These are phyloP conservation scores for Ferrisia virgata DNA, from an alignment of 2,888 invertebrate genomes.

Conservation along the genomic window DNA sequence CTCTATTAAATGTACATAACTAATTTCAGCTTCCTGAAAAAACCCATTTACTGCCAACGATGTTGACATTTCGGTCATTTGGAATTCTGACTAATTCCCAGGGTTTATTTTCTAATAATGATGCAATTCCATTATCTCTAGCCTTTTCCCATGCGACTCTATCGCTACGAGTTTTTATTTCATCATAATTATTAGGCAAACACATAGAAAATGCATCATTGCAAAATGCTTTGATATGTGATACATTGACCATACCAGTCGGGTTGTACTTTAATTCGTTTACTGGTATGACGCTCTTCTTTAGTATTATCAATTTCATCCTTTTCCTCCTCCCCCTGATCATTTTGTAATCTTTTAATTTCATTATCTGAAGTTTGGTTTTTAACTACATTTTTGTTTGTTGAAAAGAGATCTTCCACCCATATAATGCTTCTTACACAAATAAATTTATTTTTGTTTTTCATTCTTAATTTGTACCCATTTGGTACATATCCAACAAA, in stretches of 20 bases:
- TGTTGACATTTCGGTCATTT: neutral
- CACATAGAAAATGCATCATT: neutral
- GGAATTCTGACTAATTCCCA: constrained; percentile 9
- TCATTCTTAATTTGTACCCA: constrained; percentile 9
- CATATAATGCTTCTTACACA: neutral
- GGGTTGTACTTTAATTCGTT: neutral
- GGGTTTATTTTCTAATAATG: constrained; percentile 32
- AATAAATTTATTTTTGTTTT: constrained; percentile 8
- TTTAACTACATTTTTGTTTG: too few relatives aligned
- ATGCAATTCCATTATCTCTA: constrained; percentile 36
- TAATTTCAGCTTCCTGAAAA: too few relatives aligned
- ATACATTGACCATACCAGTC: neutral
- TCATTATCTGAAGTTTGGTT: too few relatives aligned
- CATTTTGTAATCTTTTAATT: too few relatives aligned
- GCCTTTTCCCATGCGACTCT: constrained; percentile 33
- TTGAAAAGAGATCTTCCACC: too few relatives aligned
- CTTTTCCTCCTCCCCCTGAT: neutral
- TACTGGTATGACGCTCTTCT: neutral
- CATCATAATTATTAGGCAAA: neutral
- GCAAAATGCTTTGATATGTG: neutral
- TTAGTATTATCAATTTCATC: neutral
- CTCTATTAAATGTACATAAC: too few relatives aligned
- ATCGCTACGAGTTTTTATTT: neutral
- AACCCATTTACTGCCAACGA: neutral
- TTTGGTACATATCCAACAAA: constrained; percentile 38